phyloP scores from a whole-genome alignment of 2,888 invertebrate genomes.

The Scaptomyza polygonia region DNA sequence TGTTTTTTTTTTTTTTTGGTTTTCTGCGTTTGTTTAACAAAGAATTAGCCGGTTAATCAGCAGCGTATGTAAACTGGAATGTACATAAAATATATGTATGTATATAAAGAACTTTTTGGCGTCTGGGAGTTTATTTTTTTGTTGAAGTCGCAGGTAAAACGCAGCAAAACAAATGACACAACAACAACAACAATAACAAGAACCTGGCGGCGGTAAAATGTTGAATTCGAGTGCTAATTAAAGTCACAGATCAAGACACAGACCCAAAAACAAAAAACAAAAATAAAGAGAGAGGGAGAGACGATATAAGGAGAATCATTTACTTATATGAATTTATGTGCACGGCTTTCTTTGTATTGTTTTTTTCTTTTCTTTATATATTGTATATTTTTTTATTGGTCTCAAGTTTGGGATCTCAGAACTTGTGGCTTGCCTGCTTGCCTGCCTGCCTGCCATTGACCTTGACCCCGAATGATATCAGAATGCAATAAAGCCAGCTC shows the following conservation, averaged over 20 bases:
- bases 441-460: slow-evolving; percentile 38
- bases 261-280: not conserved
- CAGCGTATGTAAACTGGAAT: slow-evolving; percentile 56
- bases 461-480: slow-evolving; percentile 73
- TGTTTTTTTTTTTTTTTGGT: slow-evolving; percentile 9
- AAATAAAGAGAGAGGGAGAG: slow-evolving; percentile 10
- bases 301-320: slow-evolving; percentile 45
- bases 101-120: slow-evolving; percentile 17
- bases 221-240: slow-evolving; percentile 72
- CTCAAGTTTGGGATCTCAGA: slow-evolving; percentile 27
- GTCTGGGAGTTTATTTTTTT: slow-evolving; percentile 31
- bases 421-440: slow-evolving; percentile 33
- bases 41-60: slow-evolving; percentile 73
- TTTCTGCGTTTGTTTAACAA: slow-evolving; percentile 64
- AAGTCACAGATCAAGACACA: slow-evolving; percentile 48
- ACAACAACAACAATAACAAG: not conserved
- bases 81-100: slow-evolving; percentile 5
- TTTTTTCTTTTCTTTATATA: too few relatives aligned
- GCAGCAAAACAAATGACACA: slow-evolving; percentile 45
- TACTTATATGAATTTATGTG: slow-evolving; percentile 60
- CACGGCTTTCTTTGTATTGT: slow-evolving; percentile 70
- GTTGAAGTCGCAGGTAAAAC: slow-evolving; percentile 61
- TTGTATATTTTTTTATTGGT: slow-evolving; percentile 50
- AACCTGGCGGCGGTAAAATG: slow-evolving; percentile 24
- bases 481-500: slow-evolving; percentile 40